Base-by-base conservation (phyloP, 1,140 invertebrate genomes). In the Sarcophaga peregrina region DNA sequence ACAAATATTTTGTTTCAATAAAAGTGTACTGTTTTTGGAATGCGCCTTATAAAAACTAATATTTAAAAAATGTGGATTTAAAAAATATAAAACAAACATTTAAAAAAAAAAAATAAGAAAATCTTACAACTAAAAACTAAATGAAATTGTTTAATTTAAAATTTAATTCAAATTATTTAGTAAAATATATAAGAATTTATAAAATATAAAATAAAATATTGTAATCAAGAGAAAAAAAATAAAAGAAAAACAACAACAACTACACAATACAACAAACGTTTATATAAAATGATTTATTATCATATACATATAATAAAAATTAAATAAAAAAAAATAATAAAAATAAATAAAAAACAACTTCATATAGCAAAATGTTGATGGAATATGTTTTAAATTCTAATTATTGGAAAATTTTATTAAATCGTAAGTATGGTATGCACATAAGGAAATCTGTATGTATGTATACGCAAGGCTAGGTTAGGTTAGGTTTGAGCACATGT, bases 141-240 rank as follows among this genome's bases (percentile, higher is more conserved):
- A 78, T 78, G 20, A 78, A 78, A 78, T 78, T 78, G 75, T 78
- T 78, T 78, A 78, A 78, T 78, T 50, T 78, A 58, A 58, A 37
- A 58, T 58, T n/a, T 58, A 50, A 78, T 50, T 78, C 47, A 78
- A 78, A 78, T 20, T 78, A 78, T 78, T 78, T 78, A 78, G 75
- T 78, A 78, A 78, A 78, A 78, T 78, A 47, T 78, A 78, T 78
- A 52, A 78, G 75, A 78, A 78, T 78, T 78, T 78, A 78, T 13
- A 46, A 74, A n/a, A n/a, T n/a, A n/a, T n/a, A n/a, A n/a, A n/a
- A n/a, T n/a, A n/a, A n/a, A 20, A 78, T 47, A 75, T 7, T 78
- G 75, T 78, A 78, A 47, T 78, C 75, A 50, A 50, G 17, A 76
- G 20, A 78, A 20, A 78, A 76, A 15, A 76, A 76, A n/a, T 15